phyloP scores from a whole-genome alignment of 2,113 vertebrate species.

The Corydoras sp. region DNA sequence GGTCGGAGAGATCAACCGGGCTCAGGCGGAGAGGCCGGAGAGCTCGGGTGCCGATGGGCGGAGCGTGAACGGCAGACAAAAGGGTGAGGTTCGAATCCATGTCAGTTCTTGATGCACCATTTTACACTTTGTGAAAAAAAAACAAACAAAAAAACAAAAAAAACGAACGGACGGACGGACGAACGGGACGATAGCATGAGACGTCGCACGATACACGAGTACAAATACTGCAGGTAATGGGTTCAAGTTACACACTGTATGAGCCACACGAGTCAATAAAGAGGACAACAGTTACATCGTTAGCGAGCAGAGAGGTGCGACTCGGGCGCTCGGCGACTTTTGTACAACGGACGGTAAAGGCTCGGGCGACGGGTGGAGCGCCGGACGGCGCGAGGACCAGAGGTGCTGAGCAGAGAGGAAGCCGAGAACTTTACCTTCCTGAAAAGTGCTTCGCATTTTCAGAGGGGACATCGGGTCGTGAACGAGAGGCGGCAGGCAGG shows the following conservation, averaged over 20 bases:
- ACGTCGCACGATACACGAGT: conserved; percentile 42
- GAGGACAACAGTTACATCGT: conserved; percentile 29
- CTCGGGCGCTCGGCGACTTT: conserved; percentile 26
- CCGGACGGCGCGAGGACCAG: conserved; percentile 11
- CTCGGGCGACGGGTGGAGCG: conserved; percentile 16
- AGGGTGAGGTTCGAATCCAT: conserved; percentile 41
- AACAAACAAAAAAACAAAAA: conserved; percentile 42
- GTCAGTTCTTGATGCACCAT: conserved; percentile 39
- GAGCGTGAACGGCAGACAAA: conserved; percentile 17
- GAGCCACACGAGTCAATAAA: conserved; percentile 36
- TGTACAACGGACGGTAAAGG: conserved; percentile 29
- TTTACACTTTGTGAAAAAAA: conserved; percentile 17
- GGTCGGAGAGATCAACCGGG: neutral
- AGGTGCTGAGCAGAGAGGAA: conserved; percentile 12
- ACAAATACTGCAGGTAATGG: conserved; percentile 47
- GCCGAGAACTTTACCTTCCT: conserved; percentile 42
- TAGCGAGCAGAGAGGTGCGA: conserved; percentile 23
- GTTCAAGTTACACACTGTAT: conserved; percentile 46
- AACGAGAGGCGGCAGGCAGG: conserved; percentile 67
- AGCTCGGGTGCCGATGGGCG: conserved; percentile 32
- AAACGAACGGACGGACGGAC: conserved; percentile 45
- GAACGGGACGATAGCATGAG: conserved; percentile 30
- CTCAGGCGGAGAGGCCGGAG: neutral
- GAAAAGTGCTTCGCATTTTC: conserved; percentile 57
- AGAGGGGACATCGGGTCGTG: conserved; percentile 41